A percentile compares a stretch with the other conserved stretches of the same genome.
phyloP scores from a whole-genome alignment of 2,888 invertebrate species.

The Diarsia dahlii region DNA sequence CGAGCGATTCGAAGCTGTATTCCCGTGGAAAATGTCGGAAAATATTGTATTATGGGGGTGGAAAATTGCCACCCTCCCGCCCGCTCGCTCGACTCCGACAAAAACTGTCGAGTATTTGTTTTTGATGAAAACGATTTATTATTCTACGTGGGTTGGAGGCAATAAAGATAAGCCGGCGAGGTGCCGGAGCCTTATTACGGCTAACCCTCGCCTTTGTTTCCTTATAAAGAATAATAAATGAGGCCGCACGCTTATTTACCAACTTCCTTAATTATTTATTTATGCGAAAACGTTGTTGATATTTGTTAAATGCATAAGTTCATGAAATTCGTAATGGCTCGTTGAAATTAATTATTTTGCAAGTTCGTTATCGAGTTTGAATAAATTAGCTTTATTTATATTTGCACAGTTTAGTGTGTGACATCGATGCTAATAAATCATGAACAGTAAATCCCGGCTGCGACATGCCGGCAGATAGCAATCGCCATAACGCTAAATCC shows the following conservation, averaged over 20 bases:
- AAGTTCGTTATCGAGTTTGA: neutral
- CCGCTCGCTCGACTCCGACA: constrained; percentile 90
- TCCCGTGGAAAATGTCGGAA: constrained; percentile 91
- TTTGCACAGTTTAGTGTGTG: constrained; percentile 53
- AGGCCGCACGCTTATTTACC: constrained; percentile 90
- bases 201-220: constrained; percentile 91
- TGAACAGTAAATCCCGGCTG: constrained; percentile 75
- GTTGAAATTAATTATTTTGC: constrained; percentile 40
- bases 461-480: constrained; percentile 76
- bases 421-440: constrained; percentile 72
- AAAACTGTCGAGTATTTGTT: constrained; percentile 91
- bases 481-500: constrained; percentile 83
- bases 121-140: constrained; percentile 91
- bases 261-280: constrained; percentile 90
- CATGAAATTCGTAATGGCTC: constrained; percentile 61
- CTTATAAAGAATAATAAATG: constrained; percentile 91
- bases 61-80: constrained; percentile 90
- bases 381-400: constrained; percentile 40
- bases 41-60: constrained; percentile 91
- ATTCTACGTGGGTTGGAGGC: constrained; percentile 91
- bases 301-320: constrained; percentile 82
- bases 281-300: constrained; percentile 89
- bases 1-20: constrained; percentile 91
- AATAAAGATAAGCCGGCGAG: constrained; percentile 91
- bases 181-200: constrained; percentile 91